Evolutionary conservation across 2,113 vertebrate genomes (phyloP), one percentile per base, ranked within the genome.

Genomic region (Halichoeres trimaculatus): DNA sequence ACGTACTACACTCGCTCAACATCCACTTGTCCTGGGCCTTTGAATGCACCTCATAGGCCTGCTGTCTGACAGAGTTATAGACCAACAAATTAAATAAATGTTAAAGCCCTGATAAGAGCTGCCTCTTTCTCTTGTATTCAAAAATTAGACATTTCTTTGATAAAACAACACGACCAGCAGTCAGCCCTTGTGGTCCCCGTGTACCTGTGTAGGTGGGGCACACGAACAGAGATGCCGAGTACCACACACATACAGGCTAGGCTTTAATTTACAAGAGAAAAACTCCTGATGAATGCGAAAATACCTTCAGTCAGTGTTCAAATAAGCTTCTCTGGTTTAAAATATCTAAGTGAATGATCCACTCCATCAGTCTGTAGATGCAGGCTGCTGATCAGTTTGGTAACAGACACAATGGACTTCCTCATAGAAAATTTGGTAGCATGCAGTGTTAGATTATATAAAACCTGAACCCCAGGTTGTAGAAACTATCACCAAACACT

Each of bases 361-460:
- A 45, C 16, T 19, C 58, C 60, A 1, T 61, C 35, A 59, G 70
- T 70, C 76, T 73, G 8, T 43, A 22, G 54, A 57, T 19, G 60
- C 66, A 47, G 66, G 47, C 14, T 71, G 75, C 61, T 52, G 2
- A 78, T 72, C 70, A 83, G 71, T 54, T 70, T 65, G 61, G 54
- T 30, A 64, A 76, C 71, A 87, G 76, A 88, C 87, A 87, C 90
- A 90, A 91, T 72, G 67, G 81, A 87, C 87, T 89, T 89, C 89
- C 85, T 89, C 81, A n/a, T 53, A 69, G 81, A 79, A 63, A 43
- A 78, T 83, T 54, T 73, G 54, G 80, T 55, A 81, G 36, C 74
- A 51, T 22, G 22, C 58, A 35, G 62, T 1, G 17, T 51, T 59
- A 36, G 12, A 67, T 87, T 57, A 72, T 20, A 70, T 58, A 65